Conservation (phyloP, 2,113 vertebrate species). For the Verasper variegatus region DNA sequence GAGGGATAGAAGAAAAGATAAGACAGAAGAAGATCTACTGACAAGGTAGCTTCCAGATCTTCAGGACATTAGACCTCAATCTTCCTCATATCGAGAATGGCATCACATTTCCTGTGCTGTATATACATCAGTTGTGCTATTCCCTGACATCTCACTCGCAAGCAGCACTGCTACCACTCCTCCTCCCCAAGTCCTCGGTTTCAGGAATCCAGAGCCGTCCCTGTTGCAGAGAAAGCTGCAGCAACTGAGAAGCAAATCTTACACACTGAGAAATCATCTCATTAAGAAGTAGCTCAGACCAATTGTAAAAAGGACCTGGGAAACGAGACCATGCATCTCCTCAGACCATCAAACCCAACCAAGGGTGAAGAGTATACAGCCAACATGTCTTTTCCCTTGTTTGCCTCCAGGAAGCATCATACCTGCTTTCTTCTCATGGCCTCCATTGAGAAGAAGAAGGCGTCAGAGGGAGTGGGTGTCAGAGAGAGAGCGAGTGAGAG, state of each 20-base stretch:
- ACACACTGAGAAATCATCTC: slow-evolving; percentile 28
- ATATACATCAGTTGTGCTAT: not conserved
- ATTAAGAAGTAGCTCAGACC: not conserved
- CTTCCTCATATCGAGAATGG: not conserved
- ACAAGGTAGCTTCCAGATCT: not conserved
- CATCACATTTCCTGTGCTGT: slow-evolving; percentile 4
- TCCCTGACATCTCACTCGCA: slow-evolving; percentile 11
- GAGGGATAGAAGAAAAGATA: not conserved
- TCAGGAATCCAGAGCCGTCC: slow-evolving; percentile 19
- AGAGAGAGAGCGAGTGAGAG: slow-evolving; percentile 35
- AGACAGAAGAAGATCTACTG: not conserved
- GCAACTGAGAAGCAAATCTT: not conserved
- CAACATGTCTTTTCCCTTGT: slow-evolving; percentile 62
- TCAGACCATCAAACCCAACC: slow-evolving; percentile 50
- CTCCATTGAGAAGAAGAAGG: slow-evolving; percentile 79
- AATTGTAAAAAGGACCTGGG: slow-evolving; percentile 16
- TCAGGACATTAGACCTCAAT: slow-evolving; percentile 14
- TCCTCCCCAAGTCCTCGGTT: slow-evolving; percentile 8
- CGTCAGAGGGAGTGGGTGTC: slow-evolving; percentile 47
- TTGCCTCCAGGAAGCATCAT: slow-evolving; percentile 76
- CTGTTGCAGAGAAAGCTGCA: slow-evolving; percentile 8
- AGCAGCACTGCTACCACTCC: slow-evolving; percentile 22
- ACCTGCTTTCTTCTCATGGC: slow-evolving; percentile 86
- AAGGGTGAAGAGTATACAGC: slow-evolving; percentile 44
- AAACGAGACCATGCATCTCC: slow-evolving; percentile 29